Percentiles rank a stretch among this genome's conserved stretches.
These are phyloP conservation scores for Drosophila nigritarsus DNA, from an alignment of 2,888 invertebrate species.

Conservation along the genomic window DNA sequence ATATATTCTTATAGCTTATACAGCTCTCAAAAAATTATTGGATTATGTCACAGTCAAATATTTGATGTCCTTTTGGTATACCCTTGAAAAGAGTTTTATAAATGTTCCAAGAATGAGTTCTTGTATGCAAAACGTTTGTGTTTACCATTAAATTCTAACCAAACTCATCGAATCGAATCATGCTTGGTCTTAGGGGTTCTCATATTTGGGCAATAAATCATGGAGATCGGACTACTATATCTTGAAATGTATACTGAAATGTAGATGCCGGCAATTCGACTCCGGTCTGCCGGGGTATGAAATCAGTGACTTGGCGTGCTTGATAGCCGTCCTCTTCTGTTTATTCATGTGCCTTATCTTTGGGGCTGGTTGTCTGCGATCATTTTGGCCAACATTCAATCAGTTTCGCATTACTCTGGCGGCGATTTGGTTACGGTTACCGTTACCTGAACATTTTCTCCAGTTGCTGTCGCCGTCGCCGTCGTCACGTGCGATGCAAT, in stretches of 20 bases:
- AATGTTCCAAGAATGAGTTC: not conserved
- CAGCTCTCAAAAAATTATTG: not conserved
- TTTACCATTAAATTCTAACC: not conserved
- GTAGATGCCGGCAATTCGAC: not conserved
- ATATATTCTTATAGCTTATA: not conserved
- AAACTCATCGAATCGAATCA: not conserved
- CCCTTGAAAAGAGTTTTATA: not conserved
- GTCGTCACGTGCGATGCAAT: conserved; percentile 57
- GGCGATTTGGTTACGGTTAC: conserved; percentile 46
- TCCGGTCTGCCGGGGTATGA: not conserved
- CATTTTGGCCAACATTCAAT: conserved; percentile 44
- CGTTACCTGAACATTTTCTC: conserved; percentile 29
- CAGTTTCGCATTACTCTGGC: conserved; percentile 59
- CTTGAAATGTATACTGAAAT: not conserved
- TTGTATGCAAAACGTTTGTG: not conserved
- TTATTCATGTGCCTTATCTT: not conserved
- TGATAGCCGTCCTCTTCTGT: not conserved
- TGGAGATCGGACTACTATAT: not conserved
- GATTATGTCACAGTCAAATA: not conserved
- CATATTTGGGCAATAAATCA: not conserved
- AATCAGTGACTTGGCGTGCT: not conserved
- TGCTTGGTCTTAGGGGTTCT: not conserved
- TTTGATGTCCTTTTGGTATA: not conserved
- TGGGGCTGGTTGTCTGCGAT: conserved; percentile 25
- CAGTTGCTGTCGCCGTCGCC: conserved; percentile 1